Conservation (phyloP, 2,113 vertebrate genomes). For the Hippocampus guttulatus region DNA sequence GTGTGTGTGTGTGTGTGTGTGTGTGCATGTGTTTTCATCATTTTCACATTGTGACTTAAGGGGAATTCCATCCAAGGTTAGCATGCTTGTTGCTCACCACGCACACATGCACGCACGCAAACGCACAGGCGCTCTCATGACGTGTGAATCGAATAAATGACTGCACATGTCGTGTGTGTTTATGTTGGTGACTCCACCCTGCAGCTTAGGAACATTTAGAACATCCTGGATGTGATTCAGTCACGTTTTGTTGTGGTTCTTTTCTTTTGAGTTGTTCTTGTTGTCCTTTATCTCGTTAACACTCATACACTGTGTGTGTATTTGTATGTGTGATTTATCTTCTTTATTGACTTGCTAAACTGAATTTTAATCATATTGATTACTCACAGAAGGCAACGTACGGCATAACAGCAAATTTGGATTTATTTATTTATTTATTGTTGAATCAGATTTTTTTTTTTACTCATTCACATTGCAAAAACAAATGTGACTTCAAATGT, state of each 20-base stretch:
- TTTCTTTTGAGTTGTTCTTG: background rate
- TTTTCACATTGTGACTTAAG: background rate
- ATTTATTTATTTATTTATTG: too few species aligned
- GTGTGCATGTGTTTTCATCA: background rate
- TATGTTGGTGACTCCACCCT: constrained; percentile 3
- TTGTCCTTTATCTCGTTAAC: background rate
- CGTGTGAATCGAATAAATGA: constrained; percentile 2
- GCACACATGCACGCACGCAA: background rate
- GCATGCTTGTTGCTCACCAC: background rate
- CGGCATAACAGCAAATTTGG: too few species aligned
- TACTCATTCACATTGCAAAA: too few species aligned
- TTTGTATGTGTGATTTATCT: background rate
- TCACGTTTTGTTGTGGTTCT: background rate
- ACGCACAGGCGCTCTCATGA: background rate
- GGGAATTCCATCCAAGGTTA: constrained; percentile 11
- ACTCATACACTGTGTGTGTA: background rate
- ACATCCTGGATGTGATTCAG: background rate
- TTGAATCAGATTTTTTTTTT: too few species aligned
- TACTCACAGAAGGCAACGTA: background rate
- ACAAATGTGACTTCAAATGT: too few species aligned
- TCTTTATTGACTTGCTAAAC: background rate
- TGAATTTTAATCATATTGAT: background rate
- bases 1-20: background rate
- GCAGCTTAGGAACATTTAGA: background rate
- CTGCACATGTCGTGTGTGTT: background rate